These are phyloP conservation scores for Caenorhabditis becei DNA, from an alignment of 2,888 invertebrate species.

Conservation along the genomic window DNA sequence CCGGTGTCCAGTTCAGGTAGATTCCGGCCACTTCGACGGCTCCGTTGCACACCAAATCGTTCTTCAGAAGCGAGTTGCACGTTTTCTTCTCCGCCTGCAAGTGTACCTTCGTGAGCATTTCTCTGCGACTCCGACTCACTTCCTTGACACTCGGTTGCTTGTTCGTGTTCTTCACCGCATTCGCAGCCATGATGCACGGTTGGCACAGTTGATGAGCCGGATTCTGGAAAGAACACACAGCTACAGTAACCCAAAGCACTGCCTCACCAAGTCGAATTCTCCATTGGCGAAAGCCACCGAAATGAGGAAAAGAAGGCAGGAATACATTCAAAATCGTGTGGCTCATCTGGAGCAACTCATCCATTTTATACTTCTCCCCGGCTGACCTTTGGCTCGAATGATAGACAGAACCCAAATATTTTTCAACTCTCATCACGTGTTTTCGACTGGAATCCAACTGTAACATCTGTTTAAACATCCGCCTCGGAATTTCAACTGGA, in stretches of 20 bases:
- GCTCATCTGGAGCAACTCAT: background rate
- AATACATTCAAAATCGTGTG: no score
- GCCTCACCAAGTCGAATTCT: constrained; percentile 24
- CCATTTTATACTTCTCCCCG: constrained; percentile 15
- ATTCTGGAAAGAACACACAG: constrained; percentile 21
- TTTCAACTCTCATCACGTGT: background rate
- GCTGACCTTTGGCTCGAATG: background rate
- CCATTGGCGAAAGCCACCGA: background rate
- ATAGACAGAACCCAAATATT: background rate
- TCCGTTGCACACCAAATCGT: constrained; percentile 43
- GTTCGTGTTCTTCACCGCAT: constrained; percentile 38
- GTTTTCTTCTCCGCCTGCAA: constrained; percentile 43
- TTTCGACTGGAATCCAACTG: background rate
- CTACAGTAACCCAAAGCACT: no score
- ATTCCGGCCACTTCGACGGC: constrained; percentile 44
- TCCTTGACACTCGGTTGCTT: constrained; percentile 41
- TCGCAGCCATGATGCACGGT: constrained; percentile 35
- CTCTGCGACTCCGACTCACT: background rate
- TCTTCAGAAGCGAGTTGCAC: constrained; percentile 38
- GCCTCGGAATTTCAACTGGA: background rate
- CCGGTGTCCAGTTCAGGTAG: constrained; percentile 42
- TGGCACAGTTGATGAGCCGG: constrained; percentile 46
- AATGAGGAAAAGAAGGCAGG: background rate
- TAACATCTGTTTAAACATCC: background rate
- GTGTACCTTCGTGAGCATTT: background rate